These are phyloP conservation scores for Cataglyphis rosenhaueri DNA, from an alignment of 2,888 invertebrate species.

Conservation along the genomic window DNA sequence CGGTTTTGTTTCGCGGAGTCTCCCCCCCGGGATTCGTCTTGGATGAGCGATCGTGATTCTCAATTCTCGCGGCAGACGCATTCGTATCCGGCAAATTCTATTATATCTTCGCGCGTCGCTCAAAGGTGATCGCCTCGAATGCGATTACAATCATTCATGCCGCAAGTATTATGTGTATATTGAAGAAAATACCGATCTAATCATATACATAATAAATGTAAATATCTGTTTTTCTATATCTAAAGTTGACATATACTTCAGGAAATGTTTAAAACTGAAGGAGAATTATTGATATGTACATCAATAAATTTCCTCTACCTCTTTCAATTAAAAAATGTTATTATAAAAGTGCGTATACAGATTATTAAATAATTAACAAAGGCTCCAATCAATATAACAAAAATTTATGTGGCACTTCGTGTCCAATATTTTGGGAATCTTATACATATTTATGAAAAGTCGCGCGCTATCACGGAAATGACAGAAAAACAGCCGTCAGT, in stretches of 20 bases:
- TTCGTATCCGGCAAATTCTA: slow-evolving; percentile 39
- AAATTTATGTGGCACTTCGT: neutral
- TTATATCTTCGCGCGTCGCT: slow-evolving; percentile 19
- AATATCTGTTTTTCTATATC: neutral
- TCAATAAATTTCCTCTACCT: neutral
- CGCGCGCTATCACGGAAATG: slow-evolving; percentile 26
- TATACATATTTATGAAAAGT: slow-evolving; percentile 5
- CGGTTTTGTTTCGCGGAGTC: slow-evolving; percentile 26
- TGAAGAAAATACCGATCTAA: neutral
- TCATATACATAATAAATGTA: neutral
- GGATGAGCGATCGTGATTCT: slow-evolving; percentile 42
- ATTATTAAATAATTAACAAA: neutral
- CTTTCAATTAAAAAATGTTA: neutral
- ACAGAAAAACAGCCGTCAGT: slow-evolving; percentile 54
- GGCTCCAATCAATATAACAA: neutral
- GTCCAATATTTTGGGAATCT: neutral
- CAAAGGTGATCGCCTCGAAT: slow-evolving; percentile 23
- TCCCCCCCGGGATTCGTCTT: neutral
- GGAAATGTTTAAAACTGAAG: neutral
- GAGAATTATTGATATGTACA: neutral
- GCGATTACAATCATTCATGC: slow-evolving; percentile 24
- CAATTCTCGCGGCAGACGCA: slow-evolving; percentile 24
- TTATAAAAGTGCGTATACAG: neutral
- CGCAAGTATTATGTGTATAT: neutral
- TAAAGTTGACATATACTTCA: neutral